These are phyloP conservation scores for Pluvialis apricaria DNA, from an alignment of 2,113 vertebrate species.

Conservation along the genomic window DNA sequence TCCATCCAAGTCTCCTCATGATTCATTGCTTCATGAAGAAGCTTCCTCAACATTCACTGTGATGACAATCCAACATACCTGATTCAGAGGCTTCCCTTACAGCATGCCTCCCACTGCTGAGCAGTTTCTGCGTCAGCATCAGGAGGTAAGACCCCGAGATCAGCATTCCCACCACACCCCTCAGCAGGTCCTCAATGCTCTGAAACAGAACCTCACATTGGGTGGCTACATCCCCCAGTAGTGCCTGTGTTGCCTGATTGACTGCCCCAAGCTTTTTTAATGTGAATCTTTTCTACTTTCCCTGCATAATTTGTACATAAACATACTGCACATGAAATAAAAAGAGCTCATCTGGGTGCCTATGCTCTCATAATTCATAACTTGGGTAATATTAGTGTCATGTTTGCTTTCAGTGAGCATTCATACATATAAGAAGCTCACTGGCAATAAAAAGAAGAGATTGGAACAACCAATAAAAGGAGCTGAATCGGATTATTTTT, in stretches of 20 bases:
- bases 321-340: neutral
- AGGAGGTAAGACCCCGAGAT: neutral
- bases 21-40: neutral
- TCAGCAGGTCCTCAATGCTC: neutral
- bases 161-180: neutral
- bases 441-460: neutral
- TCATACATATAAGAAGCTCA: neutral
- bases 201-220: no score
- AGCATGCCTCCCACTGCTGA: fast-evolving
- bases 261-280: neutral
- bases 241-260: neutral
- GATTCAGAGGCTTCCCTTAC: neutral
- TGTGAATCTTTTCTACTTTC: neutral
- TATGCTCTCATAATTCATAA: neutral
- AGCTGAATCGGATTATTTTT: neutral
- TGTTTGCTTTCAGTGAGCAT: neutral
- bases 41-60: neutral
- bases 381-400: neutral
- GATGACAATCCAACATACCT: neutral
- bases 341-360: neutral
- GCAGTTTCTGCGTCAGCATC: neutral
- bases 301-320: neutral
- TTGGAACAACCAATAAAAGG: neutral
- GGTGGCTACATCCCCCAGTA: neutral
- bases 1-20: neutral